Conservation (phyloP, 2,888 invertebrate genomes). For the Elysia crispata region DNA sequence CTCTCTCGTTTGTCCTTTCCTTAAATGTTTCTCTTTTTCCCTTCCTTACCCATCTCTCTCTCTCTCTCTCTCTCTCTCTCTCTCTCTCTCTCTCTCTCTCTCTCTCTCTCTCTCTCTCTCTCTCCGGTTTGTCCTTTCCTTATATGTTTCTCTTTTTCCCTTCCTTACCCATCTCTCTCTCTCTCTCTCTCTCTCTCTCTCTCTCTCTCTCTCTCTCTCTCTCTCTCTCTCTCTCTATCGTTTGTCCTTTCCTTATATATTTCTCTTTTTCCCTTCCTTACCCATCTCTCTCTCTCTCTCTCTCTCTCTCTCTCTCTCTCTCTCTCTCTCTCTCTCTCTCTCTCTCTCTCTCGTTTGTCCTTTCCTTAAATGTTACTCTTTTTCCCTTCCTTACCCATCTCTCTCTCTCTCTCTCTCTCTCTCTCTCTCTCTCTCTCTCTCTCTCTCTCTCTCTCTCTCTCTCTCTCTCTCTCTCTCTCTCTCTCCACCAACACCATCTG, state of each 20-base stretch:
- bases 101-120: too few relatives aligned
- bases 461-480: neutral
- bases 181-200: conserved; percentile 1
- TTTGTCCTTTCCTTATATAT: neutral
- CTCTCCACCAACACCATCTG: neutral
- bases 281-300: neutral
- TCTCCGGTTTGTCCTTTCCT: too few relatives aligned
- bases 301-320: neutral
- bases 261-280: neutral
- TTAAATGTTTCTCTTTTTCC: too few relatives aligned
- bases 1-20: too few relatives aligned
- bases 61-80: too few relatives aligned
- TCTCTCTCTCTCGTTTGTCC: conserved; percentile 22
- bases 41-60: too few relatives aligned
- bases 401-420: neutral
- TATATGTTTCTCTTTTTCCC: too few relatives aligned
- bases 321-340: conserved; percentile 5
- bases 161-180: too few relatives aligned
- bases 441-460: neutral
- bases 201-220: conserved; percentile 17
- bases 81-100: too few relatives aligned
- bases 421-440: conserved; percentile 2
- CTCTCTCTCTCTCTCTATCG: conserved; percentile 14
- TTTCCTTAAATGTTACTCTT: neutral
- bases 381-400: neutral